Conservation (phyloP, 2,888 invertebrate species). For the Stenichneumon culpator region DNA sequence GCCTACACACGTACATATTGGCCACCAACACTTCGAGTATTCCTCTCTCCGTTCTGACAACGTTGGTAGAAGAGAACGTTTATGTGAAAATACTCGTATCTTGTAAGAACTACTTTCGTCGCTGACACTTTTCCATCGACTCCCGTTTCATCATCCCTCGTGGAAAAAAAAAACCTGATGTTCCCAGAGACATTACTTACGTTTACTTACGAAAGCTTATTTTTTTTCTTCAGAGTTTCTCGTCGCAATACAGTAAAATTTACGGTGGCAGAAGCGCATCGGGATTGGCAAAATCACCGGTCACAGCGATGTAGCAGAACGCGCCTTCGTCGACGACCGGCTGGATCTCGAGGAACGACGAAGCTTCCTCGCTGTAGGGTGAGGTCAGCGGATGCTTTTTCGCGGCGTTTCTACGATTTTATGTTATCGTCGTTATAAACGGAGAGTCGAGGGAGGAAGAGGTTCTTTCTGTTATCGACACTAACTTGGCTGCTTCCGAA, state of each 20-base stretch:
- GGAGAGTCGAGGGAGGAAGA: not conserved
- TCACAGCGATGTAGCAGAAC: slow-evolving; percentile 87
- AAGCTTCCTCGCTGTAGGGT: slow-evolving; percentile 85
- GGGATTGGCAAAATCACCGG: slow-evolving; percentile 85
- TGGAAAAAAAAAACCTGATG: not conserved
- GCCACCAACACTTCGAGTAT: slow-evolving; percentile 11
- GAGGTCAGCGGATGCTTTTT: slow-evolving; percentile 85
- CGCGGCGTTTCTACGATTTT: slow-evolving; percentile 73
- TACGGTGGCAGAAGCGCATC: slow-evolving; percentile 71
- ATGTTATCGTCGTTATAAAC: slow-evolving; percentile 12
- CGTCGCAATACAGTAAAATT: slow-evolving; percentile 1
- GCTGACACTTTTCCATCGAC: not conserved
- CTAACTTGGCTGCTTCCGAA: slow-evolving; percentile 83
- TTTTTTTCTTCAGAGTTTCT: slow-evolving; percentile 5
- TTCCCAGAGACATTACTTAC: slow-evolving; percentile 1
- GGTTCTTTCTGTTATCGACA: slow-evolving; percentile 9
- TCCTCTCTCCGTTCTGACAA: slow-evolving; percentile 15
- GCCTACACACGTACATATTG: slow-evolving; percentile 24
- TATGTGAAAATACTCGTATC: slow-evolving; percentile 37
- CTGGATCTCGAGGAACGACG: slow-evolving; percentile 85
- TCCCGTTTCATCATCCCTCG: not conserved
- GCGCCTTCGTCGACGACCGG: slow-evolving; percentile 87
- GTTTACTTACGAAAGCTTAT: not conserved
- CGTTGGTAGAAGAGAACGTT: slow-evolving; percentile 32
- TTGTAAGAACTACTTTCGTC: slow-evolving; percentile 5